Conservation (phyloP, 92 coral and sea anemone genomes). For the Phenganax marumi region DNA sequence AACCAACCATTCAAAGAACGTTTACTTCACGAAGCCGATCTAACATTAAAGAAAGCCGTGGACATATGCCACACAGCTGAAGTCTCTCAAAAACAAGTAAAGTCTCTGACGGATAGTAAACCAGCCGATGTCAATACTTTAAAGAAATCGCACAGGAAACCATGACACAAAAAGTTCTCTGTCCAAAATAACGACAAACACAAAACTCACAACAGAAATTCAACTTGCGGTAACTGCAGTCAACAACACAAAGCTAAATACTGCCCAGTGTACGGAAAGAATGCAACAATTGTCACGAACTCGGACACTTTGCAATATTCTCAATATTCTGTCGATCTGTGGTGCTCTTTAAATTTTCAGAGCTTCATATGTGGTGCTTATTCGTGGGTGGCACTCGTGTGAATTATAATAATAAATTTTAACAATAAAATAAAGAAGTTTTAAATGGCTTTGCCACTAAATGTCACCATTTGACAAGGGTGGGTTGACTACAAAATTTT, state of each 20-base stretch:
- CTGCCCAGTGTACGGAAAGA: conserved; percentile 2
- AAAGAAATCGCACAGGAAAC: too few species aligned
- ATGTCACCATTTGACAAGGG: too few species aligned
- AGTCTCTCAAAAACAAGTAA: too few species aligned
- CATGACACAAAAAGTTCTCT: too few species aligned
- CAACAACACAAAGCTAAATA: neutral
- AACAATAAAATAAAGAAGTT: too few species aligned
- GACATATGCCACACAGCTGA: too few species aligned
- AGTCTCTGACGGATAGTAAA: neutral
- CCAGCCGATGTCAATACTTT: neutral
- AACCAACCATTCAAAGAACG: conserved; percentile 38
- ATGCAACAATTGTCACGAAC: conserved; percentile 9
- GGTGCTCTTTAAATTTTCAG: too few species aligned
- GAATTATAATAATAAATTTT: too few species aligned
- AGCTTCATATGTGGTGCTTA: too few species aligned
- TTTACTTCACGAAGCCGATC: conserved; percentile 23
- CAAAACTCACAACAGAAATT: neutral
- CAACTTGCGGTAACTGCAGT: neutral
- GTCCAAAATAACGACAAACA: neutral
- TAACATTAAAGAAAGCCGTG: conserved; percentile 35
- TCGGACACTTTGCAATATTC: conserved; percentile 8
- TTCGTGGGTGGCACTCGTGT: too few species aligned
- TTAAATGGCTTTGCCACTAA: too few species aligned
- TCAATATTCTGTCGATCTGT: conserved; percentile 19
- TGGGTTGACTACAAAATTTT: too few species aligned